Conservation (phyloP, 2,888 invertebrate genomes). For the Pasiphila rectangulata region DNA sequence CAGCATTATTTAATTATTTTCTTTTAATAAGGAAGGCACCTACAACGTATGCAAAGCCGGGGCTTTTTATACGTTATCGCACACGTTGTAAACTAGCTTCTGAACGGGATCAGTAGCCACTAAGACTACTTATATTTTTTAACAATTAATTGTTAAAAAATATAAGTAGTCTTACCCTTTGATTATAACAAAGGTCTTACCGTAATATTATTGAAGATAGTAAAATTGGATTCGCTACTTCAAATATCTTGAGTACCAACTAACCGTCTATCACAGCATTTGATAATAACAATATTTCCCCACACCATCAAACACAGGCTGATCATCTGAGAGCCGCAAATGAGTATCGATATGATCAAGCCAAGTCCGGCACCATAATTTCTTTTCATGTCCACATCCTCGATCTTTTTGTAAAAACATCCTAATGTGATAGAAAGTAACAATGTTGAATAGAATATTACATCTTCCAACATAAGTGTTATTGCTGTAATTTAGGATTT, state of each 20-base stretch:
- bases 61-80: no score
- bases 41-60: no score
- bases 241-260: conserved; percentile 47
- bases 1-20: no score
- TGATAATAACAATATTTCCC: conserved; percentile 83
- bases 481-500: conserved; percentile 18
- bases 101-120: no score
- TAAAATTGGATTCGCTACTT: not conserved
- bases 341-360: conserved; percentile 75
- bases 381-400: conserved; percentile 71
- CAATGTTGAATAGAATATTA: conserved; percentile 53
- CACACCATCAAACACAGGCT: conserved; percentile 82
- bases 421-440: conserved; percentile 81
- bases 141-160: conserved; percentile 29
- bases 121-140: conserved; percentile 21
- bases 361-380: conserved; percentile 83
- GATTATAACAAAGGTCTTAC: no score
- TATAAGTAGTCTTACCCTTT: no score
- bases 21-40: no score
- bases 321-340: conserved; percentile 81
- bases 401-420: conserved; percentile 79
- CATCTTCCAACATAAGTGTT: conserved; percentile 38
- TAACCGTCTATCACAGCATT: conserved; percentile 78
- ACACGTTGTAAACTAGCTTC: no score
- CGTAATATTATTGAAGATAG: no score